A percentile compares a stretch with the other conserved stretches of the same genome.
Conservation (phyloP, 2,888 invertebrate species). For the Macrosiphum euphorbiae region DNA sequence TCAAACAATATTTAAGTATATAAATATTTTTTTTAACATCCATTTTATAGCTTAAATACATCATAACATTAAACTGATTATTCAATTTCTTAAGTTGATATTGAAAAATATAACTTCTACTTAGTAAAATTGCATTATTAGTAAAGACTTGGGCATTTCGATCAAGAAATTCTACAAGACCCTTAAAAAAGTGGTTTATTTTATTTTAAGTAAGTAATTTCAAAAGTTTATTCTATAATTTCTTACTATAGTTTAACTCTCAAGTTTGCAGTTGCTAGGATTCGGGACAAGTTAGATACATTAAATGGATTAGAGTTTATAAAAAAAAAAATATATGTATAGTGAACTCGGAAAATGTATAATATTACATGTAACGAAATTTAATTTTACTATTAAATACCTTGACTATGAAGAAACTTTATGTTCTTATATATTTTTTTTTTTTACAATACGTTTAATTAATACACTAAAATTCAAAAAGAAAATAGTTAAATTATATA, state of each 20-base stretch:
- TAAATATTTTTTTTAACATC: neutral
- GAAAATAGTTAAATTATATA: neutral
- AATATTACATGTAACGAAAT: neutral
- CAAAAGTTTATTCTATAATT: slow-evolving; percentile 38
- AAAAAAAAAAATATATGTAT: slow-evolving; percentile 9
- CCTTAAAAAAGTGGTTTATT: neutral
- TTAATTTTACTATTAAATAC: neutral
- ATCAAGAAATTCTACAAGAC: neutral
- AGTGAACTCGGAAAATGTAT: neutral
- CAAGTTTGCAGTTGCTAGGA: slow-evolving; percentile 2
- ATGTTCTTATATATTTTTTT: neutral
- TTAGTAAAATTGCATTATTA: slow-evolving; percentile 1
- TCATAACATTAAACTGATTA: neutral
- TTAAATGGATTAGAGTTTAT: slow-evolving; percentile 44
- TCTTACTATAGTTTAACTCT: slow-evolving; percentile 21
- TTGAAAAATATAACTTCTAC: neutral
- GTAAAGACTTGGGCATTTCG: slow-evolving; percentile 15
- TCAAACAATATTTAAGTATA: neutral
- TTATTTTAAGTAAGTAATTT: slow-evolving; percentile 18
- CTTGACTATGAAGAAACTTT: neutral
- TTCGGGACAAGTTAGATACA: slow-evolving; percentile 10
- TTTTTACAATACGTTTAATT: neutral
- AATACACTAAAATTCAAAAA: neutral
- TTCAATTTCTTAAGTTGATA: neutral
- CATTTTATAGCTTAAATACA: neutral